Evolutionary conservation across 2,797 vertebrate species (phyloP).

Genomic region (Erpetoichthys calabaricus): DNA sequence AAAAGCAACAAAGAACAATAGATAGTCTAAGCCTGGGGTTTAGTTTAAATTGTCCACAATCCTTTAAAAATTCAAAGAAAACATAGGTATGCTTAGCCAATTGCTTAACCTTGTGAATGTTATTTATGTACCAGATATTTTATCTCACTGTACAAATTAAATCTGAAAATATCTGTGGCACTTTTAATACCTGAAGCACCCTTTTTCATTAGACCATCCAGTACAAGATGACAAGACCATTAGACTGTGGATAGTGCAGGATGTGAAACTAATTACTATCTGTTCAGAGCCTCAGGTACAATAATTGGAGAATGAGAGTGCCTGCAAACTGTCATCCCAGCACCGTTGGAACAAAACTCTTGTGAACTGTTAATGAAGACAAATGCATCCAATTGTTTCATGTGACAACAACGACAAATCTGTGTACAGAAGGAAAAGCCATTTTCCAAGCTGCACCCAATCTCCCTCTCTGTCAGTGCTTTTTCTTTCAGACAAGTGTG

Average conservation of each 20-base stretch:
- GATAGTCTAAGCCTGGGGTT: too few species aligned
- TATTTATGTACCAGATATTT: not conserved
- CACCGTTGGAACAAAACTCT: constrained; percentile 37
- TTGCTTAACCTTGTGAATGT: not conserved
- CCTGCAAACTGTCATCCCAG: constrained; percentile 31
- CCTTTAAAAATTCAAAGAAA: too few species aligned
- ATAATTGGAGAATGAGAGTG: constrained; percentile 48
- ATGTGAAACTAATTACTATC: constrained; percentile 56
- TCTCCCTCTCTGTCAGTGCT: not conserved
- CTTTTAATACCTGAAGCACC: constrained; percentile 6
- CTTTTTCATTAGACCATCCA: constrained; percentile 41
- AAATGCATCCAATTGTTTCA: constrained; percentile 35
- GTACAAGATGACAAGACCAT: constrained; percentile 55
- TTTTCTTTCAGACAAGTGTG: not conserved
- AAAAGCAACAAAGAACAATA: too few species aligned
- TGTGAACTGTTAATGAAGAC: constrained; percentile 55
- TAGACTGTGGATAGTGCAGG: constrained; percentile 49
- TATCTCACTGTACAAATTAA: not conserved
- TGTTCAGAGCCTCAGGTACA: constrained; percentile 39
- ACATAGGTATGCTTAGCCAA: not conserved
- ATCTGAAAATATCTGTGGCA: constrained; percentile 10
- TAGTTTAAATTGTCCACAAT: too few species aligned
- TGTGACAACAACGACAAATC: constrained; percentile 28
- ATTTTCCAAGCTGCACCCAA: not conserved
- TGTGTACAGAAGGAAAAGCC: constrained; percentile 16